phyloP scores from a whole-genome alignment of 1,140 invertebrate genomes.

The Ctenoplectra terminalis region DNA sequence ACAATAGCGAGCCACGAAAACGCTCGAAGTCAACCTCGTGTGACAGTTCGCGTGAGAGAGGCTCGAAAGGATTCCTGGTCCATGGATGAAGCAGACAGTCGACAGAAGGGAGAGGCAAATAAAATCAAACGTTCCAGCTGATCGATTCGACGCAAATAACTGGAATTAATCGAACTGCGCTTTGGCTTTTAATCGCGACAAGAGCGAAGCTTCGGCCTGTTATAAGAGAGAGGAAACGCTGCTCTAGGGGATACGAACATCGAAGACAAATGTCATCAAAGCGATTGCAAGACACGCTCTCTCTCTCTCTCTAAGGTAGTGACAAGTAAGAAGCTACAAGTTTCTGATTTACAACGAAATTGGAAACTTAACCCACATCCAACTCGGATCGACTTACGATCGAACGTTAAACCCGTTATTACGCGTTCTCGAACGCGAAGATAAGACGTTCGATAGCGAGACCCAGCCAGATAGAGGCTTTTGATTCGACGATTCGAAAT shows the following conservation, averaged over 20 bases:
- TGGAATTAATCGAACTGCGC: conserved; percentile 59
- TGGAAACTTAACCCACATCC: conserved; percentile 27
- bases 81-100: background rate
- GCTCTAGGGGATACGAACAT: conserved; percentile 50
- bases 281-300: conserved; percentile 28
- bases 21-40: background rate
- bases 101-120: background rate
- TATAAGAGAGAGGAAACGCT: conserved; percentile 52
- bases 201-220: conserved; percentile 32
- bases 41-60: background rate
- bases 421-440: background rate
- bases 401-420: conserved; percentile 25
- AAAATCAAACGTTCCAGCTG: conserved; percentile 28
- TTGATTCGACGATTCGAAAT: conserved; percentile 22
- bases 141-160: conserved; percentile 52
- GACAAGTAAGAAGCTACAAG: background rate
- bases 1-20: background rate
- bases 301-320: conserved; percentile 39
- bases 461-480: background rate
- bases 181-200: conserved; percentile 53
- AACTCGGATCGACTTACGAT: conserved; percentile 4
- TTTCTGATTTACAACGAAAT: conserved; percentile 23
- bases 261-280: conserved; percentile 66
- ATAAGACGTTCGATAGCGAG: conserved; percentile 34
- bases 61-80: background rate